Evolutionary conservation across 64 coral and sea anemone species (phyloP).

Genomic region (Astreopora myriophthalma): DNA sequence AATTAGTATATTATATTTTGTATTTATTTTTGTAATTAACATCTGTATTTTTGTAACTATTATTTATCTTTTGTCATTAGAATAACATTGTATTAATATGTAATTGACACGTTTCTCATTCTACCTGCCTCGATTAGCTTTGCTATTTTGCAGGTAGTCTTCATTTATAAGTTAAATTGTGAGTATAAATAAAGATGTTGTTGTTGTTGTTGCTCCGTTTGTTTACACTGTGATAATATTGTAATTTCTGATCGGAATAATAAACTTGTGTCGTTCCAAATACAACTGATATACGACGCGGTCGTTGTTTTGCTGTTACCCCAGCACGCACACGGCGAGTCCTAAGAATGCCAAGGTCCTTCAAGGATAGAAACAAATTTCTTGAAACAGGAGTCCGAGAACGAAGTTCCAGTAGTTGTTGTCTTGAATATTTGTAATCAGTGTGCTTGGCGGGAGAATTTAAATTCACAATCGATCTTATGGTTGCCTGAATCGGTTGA

Average conservation of each 20-base stretch:
- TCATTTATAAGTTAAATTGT: too few relatives aligned
- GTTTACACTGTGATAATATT: constrained; percentile 34
- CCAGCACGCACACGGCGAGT: constrained; percentile 50
- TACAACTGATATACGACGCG: neutral
- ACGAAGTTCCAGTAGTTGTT: neutral
- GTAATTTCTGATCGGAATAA: constrained; percentile 21
- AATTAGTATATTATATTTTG: too few relatives aligned
- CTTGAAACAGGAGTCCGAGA: constrained; percentile 42
- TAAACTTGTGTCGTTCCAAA: constrained; percentile 18
- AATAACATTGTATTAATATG: too few relatives aligned
- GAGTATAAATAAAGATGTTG: too few relatives aligned
- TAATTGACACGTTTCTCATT: too few relatives aligned
- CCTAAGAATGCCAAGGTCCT: constrained; percentile 11
- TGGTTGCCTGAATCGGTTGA: constrained; percentile 30
- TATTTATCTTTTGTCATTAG: too few relatives aligned
- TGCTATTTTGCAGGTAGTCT: too few relatives aligned
- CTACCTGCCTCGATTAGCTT: too few relatives aligned
- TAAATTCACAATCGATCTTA: too few relatives aligned
- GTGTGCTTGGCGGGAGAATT: constrained; percentile 19
- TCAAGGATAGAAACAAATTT: constrained; percentile 38
- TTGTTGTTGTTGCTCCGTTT: constrained; percentile 5
- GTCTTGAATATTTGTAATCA: too few relatives aligned
- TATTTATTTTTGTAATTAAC: too few relatives aligned
- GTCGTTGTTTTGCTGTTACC: constrained; percentile 2
- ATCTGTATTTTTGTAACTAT: too few relatives aligned